Base-by-base conservation (phyloP, 2,797 vertebrate genomes). In the Nasua narica region DNA sequence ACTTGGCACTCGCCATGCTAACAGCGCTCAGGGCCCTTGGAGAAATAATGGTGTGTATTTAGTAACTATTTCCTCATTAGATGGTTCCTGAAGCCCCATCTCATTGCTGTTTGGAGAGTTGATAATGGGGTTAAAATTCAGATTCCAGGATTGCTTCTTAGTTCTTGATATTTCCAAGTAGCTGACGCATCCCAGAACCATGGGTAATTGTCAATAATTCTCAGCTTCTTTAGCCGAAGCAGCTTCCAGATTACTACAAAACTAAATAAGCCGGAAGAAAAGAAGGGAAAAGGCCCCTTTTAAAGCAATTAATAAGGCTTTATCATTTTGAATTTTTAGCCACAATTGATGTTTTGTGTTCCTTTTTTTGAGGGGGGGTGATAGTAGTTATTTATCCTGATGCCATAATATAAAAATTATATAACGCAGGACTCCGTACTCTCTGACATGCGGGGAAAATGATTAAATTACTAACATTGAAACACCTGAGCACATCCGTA, bases 91-190 rank as follows among this genome's bases (percentile, higher is more conserved):
- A 78, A 79, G 48, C 5, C 35, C 37, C 25, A 35, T n/a, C 13
- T 46, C 29, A 81, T 60, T 29, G 69, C 65, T 27, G 12, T 77
- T 72, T 62, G 23, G 54, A 85, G 32, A 56, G 46, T 92, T 95
- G 84, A 92, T 62, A 79, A 96, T 25, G 40, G 35, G 60, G 81
- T 62, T 92, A 77, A 97, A 97, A 96, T 74, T 69, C 94, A 93
- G 37, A 96, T 93, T 95, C 81, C 91, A 67, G 81, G 72, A 78
- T 96, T 95, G 94, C n/a, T 95, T 97, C 94, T 98, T 95, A 96
- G 29, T 97, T 97, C 85, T 86, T 84, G 54, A 10, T 96, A 97
- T 96, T 97, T 97, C 74, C 91, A 94, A 97, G 83, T 50, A 65
- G 70, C 81, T 95, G 90, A 76, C 79, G 58, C 56, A 87, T 58